These are phyloP conservation scores for Pecten maximus DNA, from an alignment of 2,888 invertebrate species.

Conservation along the genomic window DNA sequence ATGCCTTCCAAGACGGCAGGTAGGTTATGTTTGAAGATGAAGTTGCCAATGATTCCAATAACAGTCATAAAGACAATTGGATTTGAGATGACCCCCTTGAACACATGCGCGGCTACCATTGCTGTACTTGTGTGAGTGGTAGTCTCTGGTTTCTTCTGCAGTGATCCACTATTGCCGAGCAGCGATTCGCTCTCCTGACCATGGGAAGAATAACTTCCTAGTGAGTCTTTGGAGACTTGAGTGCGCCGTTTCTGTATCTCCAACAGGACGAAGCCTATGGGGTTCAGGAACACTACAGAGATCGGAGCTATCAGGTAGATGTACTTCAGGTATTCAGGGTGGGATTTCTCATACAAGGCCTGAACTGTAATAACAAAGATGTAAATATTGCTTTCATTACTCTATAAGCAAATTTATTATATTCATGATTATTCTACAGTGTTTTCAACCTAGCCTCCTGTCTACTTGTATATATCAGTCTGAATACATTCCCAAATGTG, in stretches of 20 bases:
- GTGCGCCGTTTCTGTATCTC: slow-evolving; percentile 86
- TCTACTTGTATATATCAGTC: too few species aligned
- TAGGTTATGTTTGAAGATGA: slow-evolving; percentile 90
- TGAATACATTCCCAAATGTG: too few species aligned
- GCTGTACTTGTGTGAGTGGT: slow-evolving; percentile 45
- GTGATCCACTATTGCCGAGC: neutral
- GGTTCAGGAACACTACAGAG: slow-evolving; percentile 95
- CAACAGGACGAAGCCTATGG: slow-evolving; percentile 93
- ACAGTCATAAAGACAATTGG: slow-evolving; percentile 96
- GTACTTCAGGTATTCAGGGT: slow-evolving; percentile 95
- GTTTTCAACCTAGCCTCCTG: too few species aligned
- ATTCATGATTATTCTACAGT: too few species aligned
- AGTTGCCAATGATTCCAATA: slow-evolving; percentile 93
- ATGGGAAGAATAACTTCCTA: neutral
- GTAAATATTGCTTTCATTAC: neutral
- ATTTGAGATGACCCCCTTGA: slow-evolving; percentile 88
- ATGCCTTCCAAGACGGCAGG: slow-evolving; percentile 90
- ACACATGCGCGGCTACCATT: slow-evolving; percentile 64
- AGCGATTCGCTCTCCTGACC: neutral
- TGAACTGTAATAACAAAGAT: slow-evolving; percentile 79
- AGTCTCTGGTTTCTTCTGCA: neutral
- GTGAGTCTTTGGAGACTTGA: neutral
- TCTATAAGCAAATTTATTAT: too few species aligned
- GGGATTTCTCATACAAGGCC: slow-evolving; percentile 91
- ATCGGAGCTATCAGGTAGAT: slow-evolving; percentile 97